A percentile compares a stretch with the other conserved stretches of the same genome.
Evolutionary conservation across 2,888 invertebrate genomes (phyloP).

Genomic region (Alviniconcha strummeri): DNA sequence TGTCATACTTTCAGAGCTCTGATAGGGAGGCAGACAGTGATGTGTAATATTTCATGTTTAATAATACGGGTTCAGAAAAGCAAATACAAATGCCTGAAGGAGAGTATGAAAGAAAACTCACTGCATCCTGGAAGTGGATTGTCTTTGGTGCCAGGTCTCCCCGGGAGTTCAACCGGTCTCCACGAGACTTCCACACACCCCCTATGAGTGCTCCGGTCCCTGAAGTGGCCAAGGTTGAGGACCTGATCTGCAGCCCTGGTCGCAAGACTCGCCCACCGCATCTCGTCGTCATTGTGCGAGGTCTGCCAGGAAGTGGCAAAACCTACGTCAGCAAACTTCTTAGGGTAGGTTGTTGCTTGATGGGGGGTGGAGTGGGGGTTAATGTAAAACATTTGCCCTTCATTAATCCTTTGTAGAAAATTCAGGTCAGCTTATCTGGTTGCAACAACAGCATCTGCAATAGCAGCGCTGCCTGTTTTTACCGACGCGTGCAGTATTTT

Average conservation of each 20-base stretch:
- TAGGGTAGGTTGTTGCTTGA: conserved; percentile 55
- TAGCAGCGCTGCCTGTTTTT: too few relatives aligned
- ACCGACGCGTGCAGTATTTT: too few relatives aligned
- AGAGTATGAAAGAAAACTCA: neutral
- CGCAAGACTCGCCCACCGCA: conserved; percentile 84
- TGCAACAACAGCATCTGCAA: too few relatives aligned
- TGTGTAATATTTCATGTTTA: too few relatives aligned
- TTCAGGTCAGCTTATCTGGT: too few relatives aligned
- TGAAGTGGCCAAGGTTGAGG: conserved; percentile 82
- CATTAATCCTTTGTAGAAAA: too few relatives aligned
- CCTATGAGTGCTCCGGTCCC: conserved; percentile 38
- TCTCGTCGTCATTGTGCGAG: conserved; percentile 91
- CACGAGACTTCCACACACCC: conserved; percentile 11
- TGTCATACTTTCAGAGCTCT: too few relatives aligned
- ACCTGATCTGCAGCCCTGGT: conserved; percentile 87
- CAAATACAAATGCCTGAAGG: too few relatives aligned
- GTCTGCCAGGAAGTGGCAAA: conserved; percentile 96
- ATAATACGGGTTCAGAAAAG: too few relatives aligned
- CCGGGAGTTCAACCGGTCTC: conserved; percentile 12
- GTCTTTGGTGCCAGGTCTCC: conserved; percentile 7
- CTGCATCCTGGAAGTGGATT: neutral
- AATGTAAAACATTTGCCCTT: too few relatives aligned
- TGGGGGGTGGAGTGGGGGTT: too few relatives aligned
- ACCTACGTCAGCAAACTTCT: conserved; percentile 79
- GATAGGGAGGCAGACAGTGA: too few relatives aligned